phyloP scores from a whole-genome alignment of 1,140 invertebrate genomes.

The Leptinotarsa texana region DNA sequence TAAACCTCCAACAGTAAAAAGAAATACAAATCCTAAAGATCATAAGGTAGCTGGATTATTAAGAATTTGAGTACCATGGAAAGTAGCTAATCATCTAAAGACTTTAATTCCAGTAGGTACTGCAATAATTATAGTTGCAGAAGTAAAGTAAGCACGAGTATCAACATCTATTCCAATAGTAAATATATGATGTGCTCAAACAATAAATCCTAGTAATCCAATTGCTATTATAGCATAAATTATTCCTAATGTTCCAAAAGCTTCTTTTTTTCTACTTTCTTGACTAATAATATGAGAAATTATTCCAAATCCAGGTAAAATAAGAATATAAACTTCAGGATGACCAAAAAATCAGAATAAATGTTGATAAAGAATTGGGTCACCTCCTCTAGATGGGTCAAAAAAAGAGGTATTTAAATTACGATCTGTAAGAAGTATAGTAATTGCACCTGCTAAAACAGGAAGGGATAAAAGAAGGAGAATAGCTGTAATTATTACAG shows the following conservation, averaged over 20 bases:
- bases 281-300: constrained; percentile 67
- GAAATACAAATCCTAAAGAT: constrained; percentile 71
- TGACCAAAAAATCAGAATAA: constrained; percentile 63
- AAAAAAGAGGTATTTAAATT: constrained; percentile 74
- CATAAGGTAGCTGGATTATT: constrained; percentile 63
- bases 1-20: constrained; percentile 69
- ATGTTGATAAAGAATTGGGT: constrained; percentile 55
- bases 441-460: constrained; percentile 74
- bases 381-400: constrained; percentile 68
- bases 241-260: constrained; percentile 64
- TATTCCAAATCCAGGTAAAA: constrained; percentile 67
- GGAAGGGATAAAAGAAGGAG: constrained; percentile 68
- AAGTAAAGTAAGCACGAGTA: constrained; percentile 74
- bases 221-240: constrained; percentile 68
- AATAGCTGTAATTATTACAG: constrained; percentile 70
- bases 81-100: constrained; percentile 67
- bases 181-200: constrained; percentile 74
- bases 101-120: constrained; percentile 70
- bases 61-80: constrained; percentile 60
- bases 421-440: constrained; percentile 72
- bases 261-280: constrained; percentile 64
- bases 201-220: constrained; percentile 69
- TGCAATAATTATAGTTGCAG: constrained; percentile 75
- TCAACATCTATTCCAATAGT: constrained; percentile 75
- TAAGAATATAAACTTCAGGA: constrained; percentile 77